Conservation (phyloP, 2,888 invertebrate species). For the Temnothorax rugatulus region DNA sequence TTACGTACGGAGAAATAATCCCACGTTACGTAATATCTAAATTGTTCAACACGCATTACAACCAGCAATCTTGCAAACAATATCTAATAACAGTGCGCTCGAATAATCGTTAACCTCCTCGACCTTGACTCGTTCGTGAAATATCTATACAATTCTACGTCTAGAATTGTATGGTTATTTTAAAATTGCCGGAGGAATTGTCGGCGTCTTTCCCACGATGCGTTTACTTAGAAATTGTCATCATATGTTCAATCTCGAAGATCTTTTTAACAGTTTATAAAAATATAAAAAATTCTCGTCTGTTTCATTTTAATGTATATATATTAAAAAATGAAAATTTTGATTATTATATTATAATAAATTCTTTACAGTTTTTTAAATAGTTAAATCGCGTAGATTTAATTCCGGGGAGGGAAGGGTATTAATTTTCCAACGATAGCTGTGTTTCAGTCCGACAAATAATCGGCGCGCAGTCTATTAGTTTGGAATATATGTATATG, state of each 20-base stretch:
- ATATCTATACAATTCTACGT: constrained; percentile 10
- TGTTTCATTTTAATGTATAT: not conserved
- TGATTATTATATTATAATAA: too few species aligned
- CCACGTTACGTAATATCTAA: constrained; percentile 35
- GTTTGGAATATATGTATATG: too few species aligned
- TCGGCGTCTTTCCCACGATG: not conserved
- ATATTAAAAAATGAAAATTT: not conserved
- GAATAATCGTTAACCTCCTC: constrained; percentile 6
- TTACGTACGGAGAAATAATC: constrained; percentile 25
- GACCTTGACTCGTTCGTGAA: constrained; percentile 29
- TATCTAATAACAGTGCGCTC: constrained; percentile 31
- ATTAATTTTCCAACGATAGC: too few species aligned
- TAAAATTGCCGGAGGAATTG: not conserved
- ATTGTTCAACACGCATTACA: constrained; percentile 14
- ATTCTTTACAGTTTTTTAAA: too few species aligned
- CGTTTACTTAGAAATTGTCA: not conserved
- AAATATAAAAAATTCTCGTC: not conserved
- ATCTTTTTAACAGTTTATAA: not conserved
- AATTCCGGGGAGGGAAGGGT: too few species aligned
- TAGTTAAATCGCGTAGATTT: too few species aligned
- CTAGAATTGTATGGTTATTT: constrained; percentile 2
- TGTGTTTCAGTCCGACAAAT: too few species aligned
- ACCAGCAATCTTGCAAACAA: constrained; percentile 17
- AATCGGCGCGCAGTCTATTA: too few species aligned
- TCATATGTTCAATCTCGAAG: not conserved